Percentiles rank a stretch among this genome's conserved stretches.
These are phyloP conservation scores for Sisyra nigra DNA, from an alignment of 2,888 invertebrate genomes.

Conservation along the genomic window DNA sequence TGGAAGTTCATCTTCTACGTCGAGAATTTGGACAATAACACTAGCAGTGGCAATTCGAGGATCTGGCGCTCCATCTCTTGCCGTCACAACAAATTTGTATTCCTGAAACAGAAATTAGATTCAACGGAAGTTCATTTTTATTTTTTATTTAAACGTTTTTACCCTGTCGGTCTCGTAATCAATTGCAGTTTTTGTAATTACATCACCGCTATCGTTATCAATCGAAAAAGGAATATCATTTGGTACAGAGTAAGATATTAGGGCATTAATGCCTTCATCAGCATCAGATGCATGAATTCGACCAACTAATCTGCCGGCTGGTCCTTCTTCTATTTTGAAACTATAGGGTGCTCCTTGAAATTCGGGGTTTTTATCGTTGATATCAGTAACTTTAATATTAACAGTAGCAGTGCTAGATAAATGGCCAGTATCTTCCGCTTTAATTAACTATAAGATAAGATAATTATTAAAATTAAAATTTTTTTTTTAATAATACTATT, in stretches of 20 bases:
- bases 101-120: slow-evolving; percentile 30
- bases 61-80: slow-evolving; percentile 75
- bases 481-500: neutral
- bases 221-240: slow-evolving; percentile 62
- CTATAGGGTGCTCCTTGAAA: slow-evolving; percentile 68
- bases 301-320: slow-evolving; percentile 45
- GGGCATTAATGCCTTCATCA: slow-evolving; percentile 73
- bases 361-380: slow-evolving; percentile 83
- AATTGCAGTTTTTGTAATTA: slow-evolving; percentile 52
- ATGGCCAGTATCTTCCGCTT: slow-evolving; percentile 74
- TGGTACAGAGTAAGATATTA: slow-evolving; percentile 66
- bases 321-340: slow-evolving; percentile 68
- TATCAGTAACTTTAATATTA: slow-evolving; percentile 78
- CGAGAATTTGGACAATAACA: slow-evolving; percentile 63
- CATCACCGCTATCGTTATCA: slow-evolving; percentile 63
- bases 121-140: slow-evolving; percentile 3
- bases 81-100: slow-evolving; percentile 73
- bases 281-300: slow-evolving; percentile 71
- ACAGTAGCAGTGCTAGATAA: slow-evolving; percentile 69
- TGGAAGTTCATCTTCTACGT: slow-evolving; percentile 71
- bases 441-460: slow-evolving; percentile 43
- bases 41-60: slow-evolving; percentile 74
- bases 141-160: slow-evolving; percentile 15
- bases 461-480: neutral
- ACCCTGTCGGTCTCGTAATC: slow-evolving; percentile 75